Base-by-base conservation (phyloP, 2,113 vertebrate species). In the Rattus rattus region DNA sequence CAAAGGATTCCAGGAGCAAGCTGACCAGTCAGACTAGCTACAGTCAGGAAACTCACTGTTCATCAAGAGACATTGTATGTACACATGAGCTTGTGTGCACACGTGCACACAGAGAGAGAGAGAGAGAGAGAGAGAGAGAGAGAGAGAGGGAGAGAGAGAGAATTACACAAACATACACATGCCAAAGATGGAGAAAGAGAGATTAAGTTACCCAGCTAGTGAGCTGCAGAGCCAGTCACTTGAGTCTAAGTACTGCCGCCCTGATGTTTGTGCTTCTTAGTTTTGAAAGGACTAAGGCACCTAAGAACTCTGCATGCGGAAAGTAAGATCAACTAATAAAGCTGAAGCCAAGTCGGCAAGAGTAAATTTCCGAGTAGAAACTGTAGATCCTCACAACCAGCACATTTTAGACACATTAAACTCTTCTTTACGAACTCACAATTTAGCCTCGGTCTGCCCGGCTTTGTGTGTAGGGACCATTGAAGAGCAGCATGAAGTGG, bases 211-310 rank as follows among this genome's bases (percentile, higher is more conserved):
- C 70, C 90, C 19, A 87, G 61, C 83, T 92, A 75, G 5, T 67
- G 81, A 67, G 33, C 12, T 7, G 16, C n/a, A 7, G 14, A 49
- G 12, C 13, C 61, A 72, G 22, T 76, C 43, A 84, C 87, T 96
- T 95, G 65, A 97, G 94, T 87, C 52, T 81, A 94, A 87, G 83
- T 20, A 20, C 20, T n/a, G 22, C 86, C 14, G 9, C 2, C 80
- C 90, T 67, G 65, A n/a, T 72, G 26, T 22, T 80, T 52, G 3
- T 28, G 75, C 24, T n/a, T 84, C 70, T 90, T 9, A 54, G 52
- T 75, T 36, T 88, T 36, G n/a, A 76, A 84, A 89, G 77, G n/a
- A 95, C 65, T 47, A 63, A 80, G 80, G 43, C 20, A 59, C 10
- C 0, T 8, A 28, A 81, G 65, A 77, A 67, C 24, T 52, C 26